Evolutionary conservation across 2,797 vertebrate genomes (phyloP).

Genomic region (Rhinoraja longicauda): DNA sequence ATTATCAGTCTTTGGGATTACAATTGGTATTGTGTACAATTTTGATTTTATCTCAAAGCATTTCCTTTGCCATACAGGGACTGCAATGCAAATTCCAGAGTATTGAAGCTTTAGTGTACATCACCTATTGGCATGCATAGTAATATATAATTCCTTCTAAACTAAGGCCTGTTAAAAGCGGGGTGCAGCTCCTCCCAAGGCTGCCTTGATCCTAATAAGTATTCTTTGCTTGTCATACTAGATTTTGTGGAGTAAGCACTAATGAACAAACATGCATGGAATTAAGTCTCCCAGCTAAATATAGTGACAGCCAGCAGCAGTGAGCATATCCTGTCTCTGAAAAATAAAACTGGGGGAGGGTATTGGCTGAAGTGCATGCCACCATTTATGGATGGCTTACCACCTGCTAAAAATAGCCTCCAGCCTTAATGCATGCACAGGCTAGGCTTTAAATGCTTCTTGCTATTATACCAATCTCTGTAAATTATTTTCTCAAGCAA

Average conservation of each 20-base stretch:
- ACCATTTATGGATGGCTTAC: slow-evolving; percentile 43
- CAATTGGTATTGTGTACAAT: background rate
- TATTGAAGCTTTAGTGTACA: background rate
- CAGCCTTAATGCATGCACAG: slow-evolving; percentile 41
- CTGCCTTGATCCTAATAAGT: background rate
- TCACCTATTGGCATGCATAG: background rate
- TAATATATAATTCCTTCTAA: background rate
- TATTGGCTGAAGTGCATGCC: slow-evolving; percentile 40
- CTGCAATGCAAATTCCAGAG: background rate
- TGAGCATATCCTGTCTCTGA: background rate
- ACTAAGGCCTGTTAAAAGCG: background rate
- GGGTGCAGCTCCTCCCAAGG: background rate
- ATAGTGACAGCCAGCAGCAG: slow-evolving; percentile 8
- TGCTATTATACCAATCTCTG: slow-evolving; percentile 42
- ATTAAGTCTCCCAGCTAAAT: slow-evolving; percentile 2
- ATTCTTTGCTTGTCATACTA: background rate
- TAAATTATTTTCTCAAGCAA: background rate
- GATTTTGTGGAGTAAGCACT: background rate
- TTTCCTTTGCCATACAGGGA: too few species aligned
- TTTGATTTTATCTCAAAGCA: too few species aligned
- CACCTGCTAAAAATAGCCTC: slow-evolving; percentile 56
- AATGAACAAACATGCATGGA: background rate
- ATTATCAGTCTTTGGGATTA: background rate
- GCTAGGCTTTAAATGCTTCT: slow-evolving; percentile 48
- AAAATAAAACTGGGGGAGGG: background rate